A percentile compares a stretch with the other conserved stretches of the same genome.
Evolutionary conservation across 2,888 invertebrate species (phyloP).

Genomic region (Dolichopus griseipennis): DNA sequence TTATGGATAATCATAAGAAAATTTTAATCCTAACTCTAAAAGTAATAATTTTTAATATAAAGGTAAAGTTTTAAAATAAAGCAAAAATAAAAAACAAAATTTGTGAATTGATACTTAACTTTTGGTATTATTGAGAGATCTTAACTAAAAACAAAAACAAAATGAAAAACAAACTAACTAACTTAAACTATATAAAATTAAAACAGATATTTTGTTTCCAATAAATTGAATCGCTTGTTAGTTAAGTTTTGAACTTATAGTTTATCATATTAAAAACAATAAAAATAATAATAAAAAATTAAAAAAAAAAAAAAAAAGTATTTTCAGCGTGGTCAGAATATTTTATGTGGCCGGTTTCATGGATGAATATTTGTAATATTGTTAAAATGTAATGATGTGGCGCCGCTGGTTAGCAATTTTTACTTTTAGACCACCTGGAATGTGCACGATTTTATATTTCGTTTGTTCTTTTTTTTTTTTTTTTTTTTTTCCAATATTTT

Average conservation of each 20-base stretch:
- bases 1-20: no score
- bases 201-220: not conserved
- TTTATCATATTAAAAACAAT: no score
- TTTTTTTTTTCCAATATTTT: not conserved
- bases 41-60: no score
- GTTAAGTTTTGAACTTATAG: not conserved
- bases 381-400: constrained; percentile 9
- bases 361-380: constrained; percentile 1
- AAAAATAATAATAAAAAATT: no score
- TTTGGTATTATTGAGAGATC: not conserved
- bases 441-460: constrained; percentile 7
- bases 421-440: constrained; percentile 9
- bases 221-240: constrained; percentile 6
- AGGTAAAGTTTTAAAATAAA: no score
- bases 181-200: no score
- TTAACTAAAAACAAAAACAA: not conserved
- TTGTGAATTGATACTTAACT: not conserved
- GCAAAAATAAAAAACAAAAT: not conserved
- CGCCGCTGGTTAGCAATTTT: constrained; percentile 4
- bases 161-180: not conserved
- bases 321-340: not conserved
- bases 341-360: not conserved
- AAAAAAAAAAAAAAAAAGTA: not conserved
- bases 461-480: not conserved
- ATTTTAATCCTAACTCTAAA: no score